Evolutionary conservation across 2,888 invertebrate species (phyloP).

Genomic region (Oxytorus armatus): DNA sequence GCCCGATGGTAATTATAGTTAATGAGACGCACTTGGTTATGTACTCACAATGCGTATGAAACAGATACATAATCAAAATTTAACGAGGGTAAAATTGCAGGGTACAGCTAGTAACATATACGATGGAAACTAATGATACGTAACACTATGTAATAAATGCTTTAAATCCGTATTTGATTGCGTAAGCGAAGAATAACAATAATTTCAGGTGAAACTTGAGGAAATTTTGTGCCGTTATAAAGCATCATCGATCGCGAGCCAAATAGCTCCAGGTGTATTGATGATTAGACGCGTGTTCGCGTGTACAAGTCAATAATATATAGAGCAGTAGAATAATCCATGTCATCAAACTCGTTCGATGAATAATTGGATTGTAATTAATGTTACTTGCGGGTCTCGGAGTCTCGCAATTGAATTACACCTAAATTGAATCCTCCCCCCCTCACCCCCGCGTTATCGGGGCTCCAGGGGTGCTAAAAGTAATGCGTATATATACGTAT

Average conservation of each 20-base stretch:
- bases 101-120: too few species aligned
- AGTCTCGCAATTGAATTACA: slow-evolving; percentile 58
- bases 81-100: too few species aligned
- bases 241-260: not conserved
- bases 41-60: too few species aligned
- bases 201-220: too few species aligned
- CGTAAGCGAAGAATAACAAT: too few species aligned
- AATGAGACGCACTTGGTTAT: too few species aligned
- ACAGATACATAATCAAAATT: too few species aligned
- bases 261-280: not conserved
- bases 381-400: slow-evolving; percentile 33
- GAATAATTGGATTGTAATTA: slow-evolving; percentile 58
- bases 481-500: not conserved
- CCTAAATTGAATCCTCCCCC: slow-evolving; percentile 40
- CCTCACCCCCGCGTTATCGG: slow-evolving; percentile 26
- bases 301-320: slow-evolving; percentile 17
- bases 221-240: too few species aligned
- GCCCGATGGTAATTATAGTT: too few species aligned
- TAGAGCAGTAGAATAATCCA: slow-evolving; percentile 12
- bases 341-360: slow-evolving; percentile 40
- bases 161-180: too few species aligned
- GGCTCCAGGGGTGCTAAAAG: slow-evolving; percentile 15
- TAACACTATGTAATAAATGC: too few species aligned
- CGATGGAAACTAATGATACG: too few species aligned
- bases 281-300: not conserved